These are phyloP conservation scores for Lordiphosa collinella DNA, from an alignment of 1,140 invertebrate species.

Conservation along the genomic window DNA sequence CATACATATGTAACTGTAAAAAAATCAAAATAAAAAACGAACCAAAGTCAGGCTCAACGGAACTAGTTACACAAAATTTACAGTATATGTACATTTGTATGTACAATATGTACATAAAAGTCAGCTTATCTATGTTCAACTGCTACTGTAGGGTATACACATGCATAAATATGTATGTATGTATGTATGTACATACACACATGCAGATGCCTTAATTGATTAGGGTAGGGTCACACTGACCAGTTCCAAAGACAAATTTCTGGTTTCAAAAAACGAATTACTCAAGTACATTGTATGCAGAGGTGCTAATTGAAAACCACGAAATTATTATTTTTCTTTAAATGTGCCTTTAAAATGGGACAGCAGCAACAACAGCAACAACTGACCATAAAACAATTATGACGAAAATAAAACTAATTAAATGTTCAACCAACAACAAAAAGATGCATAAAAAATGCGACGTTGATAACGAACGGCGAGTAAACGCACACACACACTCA, in stretches of 20 bases:
- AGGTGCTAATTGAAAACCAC: no score
- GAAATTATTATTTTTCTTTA: no score
- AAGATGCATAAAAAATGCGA: slow-evolving; percentile 25
- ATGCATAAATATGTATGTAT: background rate
- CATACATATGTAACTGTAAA: no score
- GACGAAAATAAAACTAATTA: slow-evolving; percentile 20
- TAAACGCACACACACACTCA: slow-evolving; percentile 3
- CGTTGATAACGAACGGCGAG: slow-evolving; percentile 40
- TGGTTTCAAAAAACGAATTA: no score
- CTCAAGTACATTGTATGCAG: no score
- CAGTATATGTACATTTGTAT: background rate
- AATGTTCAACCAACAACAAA: slow-evolving; percentile 16
- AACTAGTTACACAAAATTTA: background rate
- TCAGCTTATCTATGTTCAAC: slow-evolving; percentile 1
- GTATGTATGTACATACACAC: slow-evolving; percentile 1
- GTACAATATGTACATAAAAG: slow-evolving; percentile 7
- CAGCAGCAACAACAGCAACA: background rate
- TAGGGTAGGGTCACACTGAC: background rate
- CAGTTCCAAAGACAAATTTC: no score
- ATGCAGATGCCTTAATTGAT: slow-evolving; percentile 1
- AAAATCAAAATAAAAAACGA: background rate
- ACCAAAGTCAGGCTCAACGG: background rate
- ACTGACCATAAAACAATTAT: background rate
- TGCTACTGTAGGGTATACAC: background rate
- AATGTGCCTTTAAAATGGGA: no score